Evolutionary conservation across 1,140 invertebrate genomes (phyloP).

Genomic region (Lucilia cuprina): DNA sequence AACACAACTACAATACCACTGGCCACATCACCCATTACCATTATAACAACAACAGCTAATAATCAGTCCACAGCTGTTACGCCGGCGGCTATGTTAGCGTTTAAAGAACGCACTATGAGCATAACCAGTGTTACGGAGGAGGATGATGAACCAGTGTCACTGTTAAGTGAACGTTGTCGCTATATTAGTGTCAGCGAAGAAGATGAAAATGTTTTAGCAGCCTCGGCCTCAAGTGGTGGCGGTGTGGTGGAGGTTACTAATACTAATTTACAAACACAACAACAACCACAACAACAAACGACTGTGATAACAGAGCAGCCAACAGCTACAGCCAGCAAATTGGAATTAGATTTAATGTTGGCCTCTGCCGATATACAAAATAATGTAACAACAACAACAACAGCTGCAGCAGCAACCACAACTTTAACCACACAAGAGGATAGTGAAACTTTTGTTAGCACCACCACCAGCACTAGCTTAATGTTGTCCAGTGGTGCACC

Average conservation of each 20-base stretch:
- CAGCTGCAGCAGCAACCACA: slow-evolving; percentile 46
- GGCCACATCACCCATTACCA: slow-evolving; percentile 1
- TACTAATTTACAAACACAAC: slow-evolving; percentile 26
- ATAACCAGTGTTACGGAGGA: slow-evolving; percentile 58
- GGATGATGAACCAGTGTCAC: slow-evolving; percentile 53
- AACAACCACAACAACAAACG: slow-evolving; percentile 51
- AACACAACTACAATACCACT: background rate
- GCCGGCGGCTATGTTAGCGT: slow-evolving; percentile 24
- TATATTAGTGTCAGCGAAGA: slow-evolving; percentile 59
- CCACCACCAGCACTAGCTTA: background rate
- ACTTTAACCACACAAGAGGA: slow-evolving; percentile 27
- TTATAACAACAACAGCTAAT: slow-evolving; percentile 20
- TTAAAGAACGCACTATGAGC: slow-evolving; percentile 58
- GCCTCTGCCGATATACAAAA: slow-evolving; percentile 51
- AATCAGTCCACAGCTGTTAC: slow-evolving; percentile 24
- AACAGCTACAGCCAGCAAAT: slow-evolving; percentile 55
- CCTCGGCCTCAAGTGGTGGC: background rate
- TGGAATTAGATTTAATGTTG: slow-evolving; percentile 58
- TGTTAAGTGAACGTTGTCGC: slow-evolving; percentile 55
- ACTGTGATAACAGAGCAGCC: slow-evolving; percentile 63
- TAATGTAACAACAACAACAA: slow-evolving; percentile 41
- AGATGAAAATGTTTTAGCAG: slow-evolving; percentile 43
- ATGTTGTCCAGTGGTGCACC: background rate
- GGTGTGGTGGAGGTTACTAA: background rate
- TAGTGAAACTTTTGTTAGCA: slow-evolving; percentile 3